Percentiles rank a stretch among this genome's conserved stretches.
Evolutionary conservation across 2,113 vertebrate species (phyloP).

Genomic region (Phasianus colchicus): DNA sequence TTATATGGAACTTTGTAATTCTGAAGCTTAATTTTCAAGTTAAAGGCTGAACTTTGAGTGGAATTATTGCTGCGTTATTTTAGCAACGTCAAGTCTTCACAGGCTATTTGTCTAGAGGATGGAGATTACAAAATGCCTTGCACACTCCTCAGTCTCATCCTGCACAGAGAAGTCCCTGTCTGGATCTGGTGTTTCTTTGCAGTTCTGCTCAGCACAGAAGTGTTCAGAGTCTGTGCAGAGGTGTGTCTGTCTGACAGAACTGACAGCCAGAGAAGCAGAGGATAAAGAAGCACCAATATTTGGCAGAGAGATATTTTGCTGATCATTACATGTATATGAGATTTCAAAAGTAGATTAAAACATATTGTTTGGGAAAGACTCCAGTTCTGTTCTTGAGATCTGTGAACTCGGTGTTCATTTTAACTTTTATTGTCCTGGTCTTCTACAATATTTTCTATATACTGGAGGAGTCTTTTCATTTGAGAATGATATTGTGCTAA

Average conservation of each 20-base stretch:
- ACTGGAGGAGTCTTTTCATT: neutral
- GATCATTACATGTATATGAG: neutral
- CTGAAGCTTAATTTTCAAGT: neutral
- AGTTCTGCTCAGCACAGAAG: neutral
- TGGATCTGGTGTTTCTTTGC: neutral
- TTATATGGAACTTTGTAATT: neutral
- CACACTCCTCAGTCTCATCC: neutral
- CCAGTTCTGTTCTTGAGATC: neutral
- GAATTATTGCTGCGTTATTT: neutral
- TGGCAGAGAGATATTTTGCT: neutral
- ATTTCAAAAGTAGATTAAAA: neutral
- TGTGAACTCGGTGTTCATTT: neutral
- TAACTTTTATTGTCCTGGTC: neutral
- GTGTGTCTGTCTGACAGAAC: neutral
- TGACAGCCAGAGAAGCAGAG: neutral
- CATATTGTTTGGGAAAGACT: neutral
- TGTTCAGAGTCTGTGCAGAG: neutral
- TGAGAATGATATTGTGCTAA: neutral
- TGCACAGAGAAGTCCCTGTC: neutral
- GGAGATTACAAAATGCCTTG: neutral
- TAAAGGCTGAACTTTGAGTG: neutral
- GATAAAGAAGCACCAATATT: neutral
- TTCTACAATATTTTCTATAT: neutral
- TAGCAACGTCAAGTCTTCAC: neutral
- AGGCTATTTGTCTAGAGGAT: neutral